Evolutionary conservation across 2,797 vertebrate species (phyloP).

Genomic region (Esox lucius): DNA sequence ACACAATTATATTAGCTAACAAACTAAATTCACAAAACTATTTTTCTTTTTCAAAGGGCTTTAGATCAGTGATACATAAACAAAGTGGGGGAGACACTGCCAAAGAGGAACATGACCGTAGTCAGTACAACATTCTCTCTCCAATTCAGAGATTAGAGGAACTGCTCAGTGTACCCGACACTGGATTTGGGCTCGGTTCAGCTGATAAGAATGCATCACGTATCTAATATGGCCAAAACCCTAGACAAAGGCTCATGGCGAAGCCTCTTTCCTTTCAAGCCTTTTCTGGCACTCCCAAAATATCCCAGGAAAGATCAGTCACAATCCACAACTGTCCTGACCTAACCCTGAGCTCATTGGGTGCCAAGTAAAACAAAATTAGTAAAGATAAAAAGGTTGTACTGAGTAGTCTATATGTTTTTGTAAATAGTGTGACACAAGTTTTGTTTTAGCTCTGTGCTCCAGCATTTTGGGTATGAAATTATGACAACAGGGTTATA

Average conservation of each 20-base stretch:
- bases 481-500: too few relatives aligned
- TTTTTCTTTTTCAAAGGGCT: too few relatives aligned
- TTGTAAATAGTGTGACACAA: too few relatives aligned
- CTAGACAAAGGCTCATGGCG: constrained; percentile 27
- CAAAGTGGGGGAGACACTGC: neutral
- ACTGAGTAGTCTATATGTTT: too few relatives aligned
- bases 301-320: neutral
- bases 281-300: neutral
- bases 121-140: neutral
- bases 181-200: constrained; percentile 47
- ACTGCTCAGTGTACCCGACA: constrained; percentile 38
- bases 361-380: too few relatives aligned
- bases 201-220: constrained; percentile 36
- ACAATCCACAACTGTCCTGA: neutral
- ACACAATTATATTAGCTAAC: too few relatives aligned
- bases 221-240: constrained; percentile 23
- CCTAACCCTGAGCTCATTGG: too few relatives aligned
- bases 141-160: constrained; percentile 52
- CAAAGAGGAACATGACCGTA: neutral
- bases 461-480: too few relatives aligned
- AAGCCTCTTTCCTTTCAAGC: constrained; percentile 6
- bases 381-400: too few relatives aligned
- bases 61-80: too few relatives aligned
- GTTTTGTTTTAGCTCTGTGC: too few relatives aligned
- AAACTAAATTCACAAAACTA: too few relatives aligned